phyloP scores from a whole-genome alignment of 2,888 invertebrate species.

The Eilema sororculum region DNA sequence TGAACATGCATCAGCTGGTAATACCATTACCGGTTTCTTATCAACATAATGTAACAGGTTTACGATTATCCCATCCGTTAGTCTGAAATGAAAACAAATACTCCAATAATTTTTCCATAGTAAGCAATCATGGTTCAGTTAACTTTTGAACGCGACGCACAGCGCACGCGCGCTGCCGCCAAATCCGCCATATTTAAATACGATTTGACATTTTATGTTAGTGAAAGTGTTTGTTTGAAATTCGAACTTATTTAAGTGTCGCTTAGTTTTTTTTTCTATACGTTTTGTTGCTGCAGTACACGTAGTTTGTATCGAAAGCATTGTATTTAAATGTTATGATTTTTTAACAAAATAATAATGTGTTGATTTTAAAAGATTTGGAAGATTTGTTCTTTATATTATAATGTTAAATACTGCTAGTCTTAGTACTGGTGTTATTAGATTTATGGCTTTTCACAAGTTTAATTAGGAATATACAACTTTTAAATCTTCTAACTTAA shows the following conservation, averaged over 20 bases:
- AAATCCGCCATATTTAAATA: conserved; percentile 16
- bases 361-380: too few relatives aligned
- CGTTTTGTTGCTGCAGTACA: background rate
- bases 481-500: too few relatives aligned
- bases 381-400: too few relatives aligned
- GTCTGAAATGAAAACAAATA: conserved; percentile 11
- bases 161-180: conserved; percentile 11
- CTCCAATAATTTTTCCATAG: conserved; percentile 8
- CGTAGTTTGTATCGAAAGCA: background rate
- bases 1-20: too few relatives aligned
- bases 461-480: too few relatives aligned
- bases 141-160: background rate
- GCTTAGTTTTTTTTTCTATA: background rate
- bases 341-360: too few relatives aligned
- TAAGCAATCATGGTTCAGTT: conserved; percentile 5
- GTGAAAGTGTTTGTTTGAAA: conserved; percentile 14
- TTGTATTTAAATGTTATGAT: too few relatives aligned
- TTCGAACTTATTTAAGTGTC: conserved; percentile 6
- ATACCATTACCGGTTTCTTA: background rate
- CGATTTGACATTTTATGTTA: conserved; percentile 12
- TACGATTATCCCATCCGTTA: background rate
- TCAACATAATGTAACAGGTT: conserved; percentile 7
- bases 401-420: too few relatives aligned
- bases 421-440: too few relatives aligned
- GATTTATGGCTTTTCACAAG: too few relatives aligned